Evolutionary conservation across 2,113 vertebrate species (phyloP).

Genomic region (Gavia stellata): DNA sequence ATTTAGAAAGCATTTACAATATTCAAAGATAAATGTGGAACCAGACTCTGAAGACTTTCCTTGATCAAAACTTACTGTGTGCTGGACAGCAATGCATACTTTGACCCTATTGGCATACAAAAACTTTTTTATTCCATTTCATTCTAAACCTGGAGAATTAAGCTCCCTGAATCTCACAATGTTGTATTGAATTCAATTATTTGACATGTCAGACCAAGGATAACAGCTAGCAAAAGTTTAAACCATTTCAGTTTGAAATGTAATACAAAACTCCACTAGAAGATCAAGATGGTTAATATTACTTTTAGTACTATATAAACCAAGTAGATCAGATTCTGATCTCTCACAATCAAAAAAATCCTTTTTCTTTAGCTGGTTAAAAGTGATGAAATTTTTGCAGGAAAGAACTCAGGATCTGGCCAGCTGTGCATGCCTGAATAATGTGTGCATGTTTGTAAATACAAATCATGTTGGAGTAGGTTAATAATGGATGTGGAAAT

Average conservation of each 20-base stretch:
- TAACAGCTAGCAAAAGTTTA: background rate
- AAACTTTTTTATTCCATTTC: background rate
- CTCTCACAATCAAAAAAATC: background rate
- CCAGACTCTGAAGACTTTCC: background rate
- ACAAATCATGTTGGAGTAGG: slow-evolving; percentile 12
- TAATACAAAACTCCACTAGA: slow-evolving; percentile 29
- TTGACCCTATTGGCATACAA: background rate
- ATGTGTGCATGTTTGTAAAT: slow-evolving; percentile 5
- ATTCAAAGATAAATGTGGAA: background rate
- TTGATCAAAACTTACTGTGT: background rate
- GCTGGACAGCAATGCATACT: background rate
- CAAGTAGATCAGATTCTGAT: background rate
- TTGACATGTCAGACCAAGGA: background rate
- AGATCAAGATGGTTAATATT: slow-evolving; percentile 33
- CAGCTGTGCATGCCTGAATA: slow-evolving; percentile 1
- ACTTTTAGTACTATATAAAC: background rate
- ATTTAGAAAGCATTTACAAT: slow-evolving; percentile 26
- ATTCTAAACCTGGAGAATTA: background rate
- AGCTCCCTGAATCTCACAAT: background rate
- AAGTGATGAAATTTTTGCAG: background rate
- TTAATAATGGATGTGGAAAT: slow-evolving; percentile 36
- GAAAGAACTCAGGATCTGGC: background rate
- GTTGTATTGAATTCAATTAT: slow-evolving; percentile 10
- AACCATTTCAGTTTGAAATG: slow-evolving; percentile 21
- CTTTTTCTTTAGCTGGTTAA: background rate